phyloP scores from a whole-genome alignment of 1,140 invertebrate genomes.

The Pachyrhynchus sulphureomaculatus region DNA sequence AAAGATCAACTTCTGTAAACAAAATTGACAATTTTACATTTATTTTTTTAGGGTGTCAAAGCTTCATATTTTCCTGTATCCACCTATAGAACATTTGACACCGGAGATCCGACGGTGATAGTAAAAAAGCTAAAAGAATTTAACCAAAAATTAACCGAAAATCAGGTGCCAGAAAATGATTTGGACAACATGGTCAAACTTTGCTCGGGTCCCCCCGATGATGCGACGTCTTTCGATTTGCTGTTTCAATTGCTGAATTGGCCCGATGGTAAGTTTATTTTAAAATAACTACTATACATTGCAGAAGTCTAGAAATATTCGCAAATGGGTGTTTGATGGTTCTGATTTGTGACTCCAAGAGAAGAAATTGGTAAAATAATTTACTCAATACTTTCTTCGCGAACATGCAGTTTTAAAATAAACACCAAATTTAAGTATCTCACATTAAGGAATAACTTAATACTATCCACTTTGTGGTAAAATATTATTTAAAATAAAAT shows the following conservation, averaged over 20 bases:
- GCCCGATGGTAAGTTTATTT: conserved; percentile 63
- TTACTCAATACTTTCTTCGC: too few relatives aligned
- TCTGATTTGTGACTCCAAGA: too few relatives aligned
- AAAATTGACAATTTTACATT: too few relatives aligned
- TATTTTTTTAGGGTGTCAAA: background rate
- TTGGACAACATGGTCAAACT: conserved; percentile 64
- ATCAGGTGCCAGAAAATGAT: conserved; percentile 55
- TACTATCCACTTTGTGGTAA: too few relatives aligned
- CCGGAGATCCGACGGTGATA: conserved; percentile 54
- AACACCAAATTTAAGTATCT: too few relatives aligned
- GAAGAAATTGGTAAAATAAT: too few relatives aligned
- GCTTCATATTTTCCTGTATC: conserved; percentile 53
- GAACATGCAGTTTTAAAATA: too few relatives aligned
- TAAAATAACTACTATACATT: background rate
- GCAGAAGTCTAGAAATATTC: background rate
- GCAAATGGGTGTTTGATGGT: too few relatives aligned
- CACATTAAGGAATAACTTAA: too few relatives aligned
- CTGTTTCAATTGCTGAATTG: conserved; percentile 71
- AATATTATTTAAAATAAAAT: too few relatives aligned
- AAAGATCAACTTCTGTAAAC: too few relatives aligned
- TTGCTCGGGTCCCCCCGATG: conserved; percentile 53
- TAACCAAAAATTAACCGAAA: conserved; percentile 62
- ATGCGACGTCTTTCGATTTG: conserved; percentile 57
- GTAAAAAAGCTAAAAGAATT: conserved; percentile 72
- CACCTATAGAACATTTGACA: conserved; percentile 53